Evolutionary conservation across 1,140 invertebrate species (phyloP), one percentile per base, ranked within the genome.

Genomic region (Drosophila triauraria): DNA sequence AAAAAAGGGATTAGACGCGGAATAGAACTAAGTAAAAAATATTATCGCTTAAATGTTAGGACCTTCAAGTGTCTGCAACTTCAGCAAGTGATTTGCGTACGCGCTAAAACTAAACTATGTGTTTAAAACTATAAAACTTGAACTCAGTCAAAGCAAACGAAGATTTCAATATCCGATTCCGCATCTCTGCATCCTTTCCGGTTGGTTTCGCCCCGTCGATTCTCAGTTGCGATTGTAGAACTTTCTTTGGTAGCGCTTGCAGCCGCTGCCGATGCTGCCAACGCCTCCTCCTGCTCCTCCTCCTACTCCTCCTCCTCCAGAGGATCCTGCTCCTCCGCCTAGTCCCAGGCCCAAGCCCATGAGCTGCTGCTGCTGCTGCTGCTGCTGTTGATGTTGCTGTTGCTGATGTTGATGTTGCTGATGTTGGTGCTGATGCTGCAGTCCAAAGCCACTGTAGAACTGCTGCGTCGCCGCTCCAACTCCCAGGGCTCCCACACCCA

Each of bases 201-300:
- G 9, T 20, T 42, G 20, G 20, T 5, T 9, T 56, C 50, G 30
- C 17, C 30, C 23, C 46, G 15, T 40, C 44, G 59, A 30, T 23
- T 35, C 23, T 80, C 57, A 91, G 75, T 91, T 87, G 83, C 91
- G 91, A 74, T 87, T 83, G 68, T 92, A 92, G 65, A 92, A 92
- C 84, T 92, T 92, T 87, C 91, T 91, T 90, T 92, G 91, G 78
- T 92, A 92, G 87, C 91, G 84, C 67, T 83, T 92, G 75, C 91
- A 92, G 80, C 83, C 82, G 79, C 77, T 88, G 44, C 88, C 69
- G 50, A 82, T 80, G 82, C 87, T 80, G 75, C 86, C 86, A 57
- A 74, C 86, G 57, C 86, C 82, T 59, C 78, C 78, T 23, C 84
- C 80, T 38, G 57, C 67, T 13, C 64, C 75, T 15, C 40, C 51